Conservation (phyloP, 2,797 vertebrate species). For the Scolopax bukidnonensis region DNA sequence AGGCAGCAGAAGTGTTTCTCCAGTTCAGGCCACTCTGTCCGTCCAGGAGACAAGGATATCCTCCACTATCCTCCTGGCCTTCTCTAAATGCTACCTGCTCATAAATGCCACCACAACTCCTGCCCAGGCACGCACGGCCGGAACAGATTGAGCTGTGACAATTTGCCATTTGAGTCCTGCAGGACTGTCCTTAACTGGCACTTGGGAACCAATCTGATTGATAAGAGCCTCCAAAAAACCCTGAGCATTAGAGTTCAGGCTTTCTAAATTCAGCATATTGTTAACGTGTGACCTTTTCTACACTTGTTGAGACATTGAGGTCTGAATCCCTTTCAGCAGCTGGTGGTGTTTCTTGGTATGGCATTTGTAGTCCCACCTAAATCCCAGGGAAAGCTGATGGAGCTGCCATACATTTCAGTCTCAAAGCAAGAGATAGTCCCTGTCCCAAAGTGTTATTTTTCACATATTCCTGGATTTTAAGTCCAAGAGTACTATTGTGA, state of each 20-base stretch:
- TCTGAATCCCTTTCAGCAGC: neutral
- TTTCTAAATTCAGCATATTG: neutral
- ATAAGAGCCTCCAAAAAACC: neutral
- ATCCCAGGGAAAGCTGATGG: neutral
- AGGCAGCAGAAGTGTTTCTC: neutral
- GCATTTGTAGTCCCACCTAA: neutral
- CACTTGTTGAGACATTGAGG: rapidly evolving
- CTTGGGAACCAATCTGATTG: neutral
- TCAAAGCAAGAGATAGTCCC: neutral
- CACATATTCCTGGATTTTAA: neutral
- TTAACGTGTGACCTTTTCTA: neutral
- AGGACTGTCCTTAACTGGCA: neutral
- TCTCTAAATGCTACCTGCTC: neutral
- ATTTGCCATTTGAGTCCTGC: neutral
- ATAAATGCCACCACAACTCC: neutral
- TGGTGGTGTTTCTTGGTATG: neutral
- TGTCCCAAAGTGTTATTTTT: neutral
- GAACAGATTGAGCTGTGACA: neutral
- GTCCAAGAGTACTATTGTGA: neutral
- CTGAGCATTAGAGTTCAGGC: neutral
- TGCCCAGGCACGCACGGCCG: rapidly evolving
- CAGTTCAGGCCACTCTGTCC: neutral
- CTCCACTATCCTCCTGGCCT: neutral
- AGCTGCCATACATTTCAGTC: neutral
- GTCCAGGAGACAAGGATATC: neutral